Conservation (phyloP, 2,797 vertebrate genomes). For the Spheniscus humboldti region DNA sequence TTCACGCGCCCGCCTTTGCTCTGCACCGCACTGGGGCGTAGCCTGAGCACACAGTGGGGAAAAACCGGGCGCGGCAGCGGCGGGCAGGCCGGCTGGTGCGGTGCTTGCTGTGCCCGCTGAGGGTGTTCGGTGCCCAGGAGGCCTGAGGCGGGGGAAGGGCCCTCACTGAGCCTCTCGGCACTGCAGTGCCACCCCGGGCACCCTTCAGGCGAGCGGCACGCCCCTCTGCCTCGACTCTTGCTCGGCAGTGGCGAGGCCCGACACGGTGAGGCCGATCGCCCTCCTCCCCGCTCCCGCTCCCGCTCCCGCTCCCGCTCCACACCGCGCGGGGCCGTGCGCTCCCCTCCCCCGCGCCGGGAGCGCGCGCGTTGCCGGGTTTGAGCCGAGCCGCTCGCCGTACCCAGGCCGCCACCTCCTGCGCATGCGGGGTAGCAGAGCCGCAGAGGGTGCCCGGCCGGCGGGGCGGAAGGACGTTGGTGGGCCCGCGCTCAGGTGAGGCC, state of each 20-base stretch:
- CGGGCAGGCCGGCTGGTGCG: not conserved
- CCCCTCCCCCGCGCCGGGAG: no score
- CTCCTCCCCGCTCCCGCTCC: no score
- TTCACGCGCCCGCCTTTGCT: no score
- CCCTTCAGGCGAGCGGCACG: not conserved
- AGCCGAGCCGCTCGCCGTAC: not conserved
- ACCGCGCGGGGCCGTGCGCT: fast-evolving
- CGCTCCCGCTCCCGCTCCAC: no score
- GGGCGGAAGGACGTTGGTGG: not conserved
- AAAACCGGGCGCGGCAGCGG: not conserved
- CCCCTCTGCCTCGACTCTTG: not conserved
- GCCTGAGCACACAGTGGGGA: fast-evolving
- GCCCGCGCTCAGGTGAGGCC: not conserved
- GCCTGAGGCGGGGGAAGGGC: not conserved
- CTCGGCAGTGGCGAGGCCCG: no score
- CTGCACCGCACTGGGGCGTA: fast-evolving
- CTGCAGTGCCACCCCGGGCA: no score
- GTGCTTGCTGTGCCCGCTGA: not conserved
- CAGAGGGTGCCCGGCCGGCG: not conserved
- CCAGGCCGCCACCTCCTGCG: not conserved
- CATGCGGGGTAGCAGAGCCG: not conserved
- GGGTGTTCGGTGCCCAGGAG: not conserved
- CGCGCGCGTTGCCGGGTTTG: not conserved
- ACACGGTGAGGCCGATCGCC: fast-evolving
- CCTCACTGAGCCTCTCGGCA: fast-evolving